phyloP scores from a whole-genome alignment of 2,797 vertebrate genomes.

The Discoglossus pictus region DNA sequence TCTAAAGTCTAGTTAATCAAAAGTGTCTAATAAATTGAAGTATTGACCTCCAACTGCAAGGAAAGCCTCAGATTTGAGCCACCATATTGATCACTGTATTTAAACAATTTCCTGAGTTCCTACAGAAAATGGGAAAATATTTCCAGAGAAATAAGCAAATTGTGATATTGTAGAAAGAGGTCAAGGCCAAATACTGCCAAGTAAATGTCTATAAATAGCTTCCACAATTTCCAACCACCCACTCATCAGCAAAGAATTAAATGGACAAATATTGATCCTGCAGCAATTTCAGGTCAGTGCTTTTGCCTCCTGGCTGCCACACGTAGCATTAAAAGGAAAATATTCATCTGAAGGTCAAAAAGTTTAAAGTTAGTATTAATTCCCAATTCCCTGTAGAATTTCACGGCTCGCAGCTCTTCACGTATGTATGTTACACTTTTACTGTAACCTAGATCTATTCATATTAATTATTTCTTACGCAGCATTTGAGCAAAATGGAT shows the following conservation, averaged over 20 bases:
- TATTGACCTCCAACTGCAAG: too few relatives aligned
- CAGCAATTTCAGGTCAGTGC: conserved; percentile 23
- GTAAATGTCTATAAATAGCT: conserved; percentile 7
- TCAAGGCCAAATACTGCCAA: not conserved
- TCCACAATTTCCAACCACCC: conserved; percentile 1
- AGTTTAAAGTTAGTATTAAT: not conserved
- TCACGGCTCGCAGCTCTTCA: not conserved
- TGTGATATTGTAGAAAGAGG: conserved; percentile 4
- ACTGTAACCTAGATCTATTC: too few relatives aligned
- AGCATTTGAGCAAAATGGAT: too few relatives aligned
- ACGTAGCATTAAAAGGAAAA: not conserved
- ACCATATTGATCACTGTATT: too few relatives aligned
- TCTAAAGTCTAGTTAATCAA: too few relatives aligned
- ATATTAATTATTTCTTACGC: too few relatives aligned
- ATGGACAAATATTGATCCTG: conserved; percentile 29
- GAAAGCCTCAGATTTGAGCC: too few relatives aligned
- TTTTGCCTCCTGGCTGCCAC: conserved; percentile 2
- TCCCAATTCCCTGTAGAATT: not conserved
- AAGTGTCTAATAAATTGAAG: too few relatives aligned
- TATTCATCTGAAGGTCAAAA: conserved; percentile 16
- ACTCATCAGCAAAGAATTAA: conserved; percentile 27
- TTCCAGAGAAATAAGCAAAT: not conserved
- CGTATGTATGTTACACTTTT: not conserved
- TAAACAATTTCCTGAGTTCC: too few relatives aligned
- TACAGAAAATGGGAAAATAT: not conserved